These are phyloP conservation scores for Dendrocincla tyrannina DNA, from an alignment of 2,797 vertebrate species.

Conservation along the genomic window DNA sequence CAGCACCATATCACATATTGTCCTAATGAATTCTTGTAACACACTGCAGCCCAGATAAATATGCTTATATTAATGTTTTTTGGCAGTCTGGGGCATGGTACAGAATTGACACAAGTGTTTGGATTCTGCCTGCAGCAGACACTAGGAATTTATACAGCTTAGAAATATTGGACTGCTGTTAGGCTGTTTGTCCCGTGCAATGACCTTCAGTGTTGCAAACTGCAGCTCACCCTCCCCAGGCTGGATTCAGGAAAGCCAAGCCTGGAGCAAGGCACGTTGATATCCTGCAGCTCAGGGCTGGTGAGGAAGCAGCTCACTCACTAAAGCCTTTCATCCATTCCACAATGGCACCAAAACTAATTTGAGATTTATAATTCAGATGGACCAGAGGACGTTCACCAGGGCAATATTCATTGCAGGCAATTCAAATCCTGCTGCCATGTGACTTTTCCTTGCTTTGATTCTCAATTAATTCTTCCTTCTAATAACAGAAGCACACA, in stretches of 20 bases:
- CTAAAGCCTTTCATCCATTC: not conserved
- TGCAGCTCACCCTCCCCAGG: not conserved
- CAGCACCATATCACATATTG: conserved; percentile 78
- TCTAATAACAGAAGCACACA: not conserved
- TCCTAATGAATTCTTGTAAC: conserved; percentile 78
- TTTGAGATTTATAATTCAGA: not conserved
- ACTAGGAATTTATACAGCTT: conserved; percentile 48
- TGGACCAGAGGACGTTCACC: not conserved
- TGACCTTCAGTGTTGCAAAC: conserved; percentile 10
- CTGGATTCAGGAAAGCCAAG: not conserved
- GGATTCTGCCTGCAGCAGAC: conserved; percentile 54
- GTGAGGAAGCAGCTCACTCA: not conserved
- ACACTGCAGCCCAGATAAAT: conserved; percentile 72
- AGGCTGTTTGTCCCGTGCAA: not conserved
- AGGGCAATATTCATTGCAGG: not conserved
- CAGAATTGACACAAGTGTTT: conserved; percentile 66
- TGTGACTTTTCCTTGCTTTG: not conserved
- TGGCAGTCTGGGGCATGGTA: conserved; percentile 73
- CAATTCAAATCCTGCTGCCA: not conserved
- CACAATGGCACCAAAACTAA: not conserved
- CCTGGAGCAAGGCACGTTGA: not conserved
- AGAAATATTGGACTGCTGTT: not conserved
- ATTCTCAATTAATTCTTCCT: not conserved
- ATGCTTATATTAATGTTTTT: conserved; percentile 69
- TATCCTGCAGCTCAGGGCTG: not conserved